Evolutionary conservation across 1,140 invertebrate species (phyloP).

Genomic region (Apis florea): DNA sequence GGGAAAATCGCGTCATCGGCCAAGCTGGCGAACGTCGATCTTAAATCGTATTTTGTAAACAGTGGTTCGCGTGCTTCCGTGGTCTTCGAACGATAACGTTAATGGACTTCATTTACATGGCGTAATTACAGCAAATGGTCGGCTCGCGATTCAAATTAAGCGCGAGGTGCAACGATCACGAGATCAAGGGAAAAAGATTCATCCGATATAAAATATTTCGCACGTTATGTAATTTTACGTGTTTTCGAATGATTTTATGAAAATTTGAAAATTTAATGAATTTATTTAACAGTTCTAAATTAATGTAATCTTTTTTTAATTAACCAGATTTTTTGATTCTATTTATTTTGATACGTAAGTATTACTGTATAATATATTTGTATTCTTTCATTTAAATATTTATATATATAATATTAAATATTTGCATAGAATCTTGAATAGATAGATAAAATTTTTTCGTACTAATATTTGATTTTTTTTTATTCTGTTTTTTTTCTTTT

Average conservation of each 20-base stretch:
- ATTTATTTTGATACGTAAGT: too few relatives aligned
- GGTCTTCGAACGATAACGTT: constrained; percentile 59
- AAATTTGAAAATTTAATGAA: neutral
- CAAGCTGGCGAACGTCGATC: constrained; percentile 11
- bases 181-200: constrained; percentile 12
- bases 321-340: too few relatives aligned
- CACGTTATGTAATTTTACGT: constrained; percentile 5
- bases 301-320: too few relatives aligned
- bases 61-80: constrained; percentile 30
- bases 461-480: too few relatives aligned
- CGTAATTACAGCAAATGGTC: constrained; percentile 56
- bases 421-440: too few relatives aligned
- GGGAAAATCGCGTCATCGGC: constrained; percentile 2
- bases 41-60: constrained; percentile 73
- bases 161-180: constrained; percentile 39
- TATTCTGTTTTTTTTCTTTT: too few relatives aligned
- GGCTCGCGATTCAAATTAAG: constrained; percentile 43
- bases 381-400: too few relatives aligned
- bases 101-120: constrained; percentile 67
- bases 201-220: constrained; percentile 34
- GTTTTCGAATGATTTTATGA: neutral
- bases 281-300: too few relatives aligned
- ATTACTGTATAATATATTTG: too few relatives aligned
- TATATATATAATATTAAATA: too few relatives aligned
- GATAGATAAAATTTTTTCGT: too few relatives aligned